A percentile compares a stretch with the other conserved stretches of the same genome.
These are phyloP conservation scores for Agapetus fuscipes DNA, from an alignment of 2,888 invertebrate genomes.

Conservation along the genomic window DNA sequence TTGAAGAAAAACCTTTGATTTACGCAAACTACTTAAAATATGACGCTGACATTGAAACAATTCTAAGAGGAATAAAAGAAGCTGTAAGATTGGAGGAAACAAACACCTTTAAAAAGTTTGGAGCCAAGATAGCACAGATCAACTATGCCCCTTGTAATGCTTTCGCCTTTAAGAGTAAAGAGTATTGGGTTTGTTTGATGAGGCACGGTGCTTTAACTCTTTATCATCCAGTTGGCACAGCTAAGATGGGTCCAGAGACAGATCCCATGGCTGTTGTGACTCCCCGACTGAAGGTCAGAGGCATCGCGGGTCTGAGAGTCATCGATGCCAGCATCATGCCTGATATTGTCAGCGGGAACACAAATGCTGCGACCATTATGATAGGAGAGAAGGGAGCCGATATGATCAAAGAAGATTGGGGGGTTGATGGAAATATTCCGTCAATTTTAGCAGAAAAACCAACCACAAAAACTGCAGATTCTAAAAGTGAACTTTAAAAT, in stretches of 20 bases:
- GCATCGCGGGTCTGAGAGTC: no score
- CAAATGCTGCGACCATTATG: constrained; percentile 79
- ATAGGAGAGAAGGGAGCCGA: constrained; percentile 76
- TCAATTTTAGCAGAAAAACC: no score
- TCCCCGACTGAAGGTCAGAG: no score
- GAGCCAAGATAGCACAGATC: constrained; percentile 26
- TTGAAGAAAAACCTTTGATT: no score
- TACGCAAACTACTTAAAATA: constrained; percentile 47
- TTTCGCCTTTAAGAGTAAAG: constrained; percentile 33
- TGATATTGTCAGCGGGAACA: no score
- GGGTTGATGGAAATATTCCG: no score
- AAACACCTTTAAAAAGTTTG: constrained; percentile 29
- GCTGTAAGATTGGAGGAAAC: constrained; percentile 31
- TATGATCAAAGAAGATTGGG: constrained; percentile 54
- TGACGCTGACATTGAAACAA: constrained; percentile 36
- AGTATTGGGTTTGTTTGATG: constrained; percentile 56
- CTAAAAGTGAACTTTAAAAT: no score
- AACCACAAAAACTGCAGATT: no score
- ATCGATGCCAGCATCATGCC: no score
- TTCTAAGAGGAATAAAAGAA: constrained; percentile 31
- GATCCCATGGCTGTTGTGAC: constrained; percentile 49
- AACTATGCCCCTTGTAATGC: constrained; percentile 24
- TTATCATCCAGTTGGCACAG: no score
- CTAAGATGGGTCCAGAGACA: constrained; percentile 57
- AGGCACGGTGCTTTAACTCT: constrained; percentile 55